Evolutionary conservation across 2,113 vertebrate genomes (phyloP), one percentile per base, ranked within the genome.

Genomic region (Anas platyrhynchos): DNA sequence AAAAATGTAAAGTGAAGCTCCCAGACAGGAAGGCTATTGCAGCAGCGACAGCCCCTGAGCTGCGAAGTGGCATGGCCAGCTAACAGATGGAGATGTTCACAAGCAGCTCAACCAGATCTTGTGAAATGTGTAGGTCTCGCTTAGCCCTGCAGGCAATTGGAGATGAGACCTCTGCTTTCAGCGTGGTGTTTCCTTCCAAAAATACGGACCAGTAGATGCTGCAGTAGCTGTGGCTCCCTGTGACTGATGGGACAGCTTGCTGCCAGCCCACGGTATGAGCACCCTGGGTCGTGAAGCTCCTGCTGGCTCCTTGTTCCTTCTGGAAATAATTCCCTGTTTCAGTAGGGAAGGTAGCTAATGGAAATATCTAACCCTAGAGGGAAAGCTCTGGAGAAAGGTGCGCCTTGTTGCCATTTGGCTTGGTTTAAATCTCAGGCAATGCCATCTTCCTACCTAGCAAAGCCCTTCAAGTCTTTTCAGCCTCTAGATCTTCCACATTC

Each of bases 151-250:
- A 59, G 73, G 41, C 32, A 55, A 13, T 43, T 32, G 62, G 34
- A 43, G 23, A 69, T 41, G 32, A 76, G 63, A 43, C 17, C 46
- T 29, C 13, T 75, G 50, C 56, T 56, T 46, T 69, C 55, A 77
- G 48, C 52, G 29, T 0, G 0, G 20, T 48, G 41, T 23, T 44
- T 86, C n/a, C 52, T 88, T 80, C 52, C 31, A 38, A 56, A 79
- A 31, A 25, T 15, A 34, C 1, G 10, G 29, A 58, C 0, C 31
- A 26, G 32, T 54, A 15, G 27, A 2, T 12, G 62, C 46, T 2
- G 0, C 13, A 0, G 2, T 48, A 48, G 46, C 46, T 5, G 25
- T 41, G n/a, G 36, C 32, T 68, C 48, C 38, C 50, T 27, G 38
- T 23, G 56, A 27, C 23, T 21, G 46, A 31, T 1, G 2, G 44